Base-by-base conservation (phyloP, 1,140 invertebrate species). In the Penaeus vannamei region DNA sequence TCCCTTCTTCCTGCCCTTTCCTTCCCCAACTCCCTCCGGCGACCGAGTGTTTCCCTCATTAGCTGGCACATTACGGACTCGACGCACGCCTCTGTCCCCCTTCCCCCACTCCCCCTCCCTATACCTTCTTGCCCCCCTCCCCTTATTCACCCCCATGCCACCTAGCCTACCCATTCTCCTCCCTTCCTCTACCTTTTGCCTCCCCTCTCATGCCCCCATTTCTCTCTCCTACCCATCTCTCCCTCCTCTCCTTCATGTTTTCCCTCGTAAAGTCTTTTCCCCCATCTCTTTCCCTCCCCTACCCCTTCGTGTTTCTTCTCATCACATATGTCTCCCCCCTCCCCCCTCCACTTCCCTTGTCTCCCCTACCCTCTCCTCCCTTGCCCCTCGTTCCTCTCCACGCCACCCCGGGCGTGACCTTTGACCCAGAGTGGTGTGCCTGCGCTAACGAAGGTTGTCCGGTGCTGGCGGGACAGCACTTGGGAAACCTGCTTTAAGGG, bases 1-100 rank as follows among this genome's bases (percentile, higher is more conserved):
- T 69, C 66, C 29, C 66, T 69, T 69, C 66, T 69, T 32, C 29
- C 66, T 69, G n/a, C 66, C 29, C 66, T 69, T 26, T 19, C 66
- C 29, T 32, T 69, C 29, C 29, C 29, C 19, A 10, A 22, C 29
- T 32, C 29, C 66, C 66, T 69, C 66, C 29, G 66, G 46, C 46
- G 46, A 14, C 46, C 46, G 46, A 53, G 46, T 53, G 46, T 53
- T 53, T 53, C 46, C 46, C 46, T 53, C 46, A 53, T 53, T 53
- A 53, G 14, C 46, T 53, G 46, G 46, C 46, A 53, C 46, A 53
- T 53, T 53, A 53, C 46, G 46, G 46, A 53, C 46, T 53, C 46
- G 46, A 53, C 46, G 46, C 46, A 53, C 46, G 8, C 29, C 66
- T 22, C 66, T 22, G 2, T 12, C n/a, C 66, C 10, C 12, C 17